Percentiles rank a stretch among this genome's conserved stretches.
phyloP scores from a whole-genome alignment of 1,140 invertebrate species.

The Glossosoma conforme region DNA sequence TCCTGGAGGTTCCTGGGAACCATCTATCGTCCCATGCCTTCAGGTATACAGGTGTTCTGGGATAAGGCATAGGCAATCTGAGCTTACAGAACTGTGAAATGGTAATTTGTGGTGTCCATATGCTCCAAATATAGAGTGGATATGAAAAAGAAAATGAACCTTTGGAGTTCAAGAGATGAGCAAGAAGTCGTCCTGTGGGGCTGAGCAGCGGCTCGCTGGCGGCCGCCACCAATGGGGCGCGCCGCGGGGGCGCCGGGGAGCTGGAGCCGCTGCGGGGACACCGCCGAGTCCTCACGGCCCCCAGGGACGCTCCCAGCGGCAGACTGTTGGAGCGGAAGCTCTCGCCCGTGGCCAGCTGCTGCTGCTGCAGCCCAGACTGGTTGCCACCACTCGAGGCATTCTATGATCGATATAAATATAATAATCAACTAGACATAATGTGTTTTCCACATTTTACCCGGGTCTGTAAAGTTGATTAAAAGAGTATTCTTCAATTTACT shows the following conservation, averaged over 20 bases:
- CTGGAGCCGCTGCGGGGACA: conserved; percentile 21
- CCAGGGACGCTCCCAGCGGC: conserved; percentile 48
- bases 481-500: no score
- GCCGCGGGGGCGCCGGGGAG: conserved; percentile 33
- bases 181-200: conserved; percentile 45
- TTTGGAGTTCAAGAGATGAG: conserved; percentile 41
- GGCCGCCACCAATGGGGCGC: conserved; percentile 43
- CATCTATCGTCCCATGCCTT: no score
- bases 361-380: neutral
- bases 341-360: conserved; percentile 34
- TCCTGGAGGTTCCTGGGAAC: no score
- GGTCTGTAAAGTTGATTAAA: neutral
- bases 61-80: no score
- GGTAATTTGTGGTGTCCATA: neutral
- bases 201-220: conserved; percentile 47
- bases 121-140: no score
- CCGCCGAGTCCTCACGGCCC: conserved; percentile 5
- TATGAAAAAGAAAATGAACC: conserved; percentile 1
- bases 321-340: conserved; percentile 55
- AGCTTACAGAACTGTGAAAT: no score
- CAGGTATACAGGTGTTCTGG: no score
- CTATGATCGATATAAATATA: no score
- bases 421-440: no score
- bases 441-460: no score
- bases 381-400: neutral